Evolutionary conservation across 2,888 invertebrate species (phyloP).

Genomic region (Brenthis daphne): DNA sequence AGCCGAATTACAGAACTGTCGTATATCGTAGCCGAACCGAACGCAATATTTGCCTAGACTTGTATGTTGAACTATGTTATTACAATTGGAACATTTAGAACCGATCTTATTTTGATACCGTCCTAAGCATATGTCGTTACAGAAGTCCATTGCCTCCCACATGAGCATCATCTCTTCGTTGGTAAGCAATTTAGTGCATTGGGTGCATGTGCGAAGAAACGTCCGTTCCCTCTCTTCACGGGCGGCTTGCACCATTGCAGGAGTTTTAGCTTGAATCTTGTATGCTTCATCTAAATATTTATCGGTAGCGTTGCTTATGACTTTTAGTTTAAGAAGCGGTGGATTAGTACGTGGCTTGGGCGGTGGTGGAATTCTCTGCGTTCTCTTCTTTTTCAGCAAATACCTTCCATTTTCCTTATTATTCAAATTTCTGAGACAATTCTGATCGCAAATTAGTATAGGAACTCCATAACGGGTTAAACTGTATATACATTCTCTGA

Average conservation of each 20-base stretch:
- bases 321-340: conserved; percentile 73
- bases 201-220: conserved; percentile 80
- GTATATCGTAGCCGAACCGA: conserved; percentile 94
- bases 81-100: conserved; percentile 91
- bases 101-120: conserved; percentile 89
- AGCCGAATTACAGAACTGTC: conserved; percentile 94
- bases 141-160: conserved; percentile 98
- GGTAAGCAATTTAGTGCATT: conserved; percentile 77
- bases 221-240: conserved; percentile 81
- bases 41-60: conserved; percentile 96
- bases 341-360: conserved; percentile 43
- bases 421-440: conserved; percentile 81
- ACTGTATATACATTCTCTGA: conserved; percentile 72
- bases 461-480: conserved; percentile 76
- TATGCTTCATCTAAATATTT: conserved; percentile 78
- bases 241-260: conserved; percentile 82
- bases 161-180: conserved; percentile 85
- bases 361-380: conserved; percentile 40
- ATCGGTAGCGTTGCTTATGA: conserved; percentile 78
- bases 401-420: conserved; percentile 65
- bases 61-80: conserved; percentile 87
- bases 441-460: conserved; percentile 79
- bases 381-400: conserved; percentile 55
- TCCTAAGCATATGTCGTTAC: conserved; percentile 92
- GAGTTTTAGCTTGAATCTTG: conserved; percentile 82